A percentile compares a stretch with the other conserved stretches of the same genome.
phyloP scores from a whole-genome alignment of 2,797 vertebrate species.

The Acestrorhynchus altus region DNA sequence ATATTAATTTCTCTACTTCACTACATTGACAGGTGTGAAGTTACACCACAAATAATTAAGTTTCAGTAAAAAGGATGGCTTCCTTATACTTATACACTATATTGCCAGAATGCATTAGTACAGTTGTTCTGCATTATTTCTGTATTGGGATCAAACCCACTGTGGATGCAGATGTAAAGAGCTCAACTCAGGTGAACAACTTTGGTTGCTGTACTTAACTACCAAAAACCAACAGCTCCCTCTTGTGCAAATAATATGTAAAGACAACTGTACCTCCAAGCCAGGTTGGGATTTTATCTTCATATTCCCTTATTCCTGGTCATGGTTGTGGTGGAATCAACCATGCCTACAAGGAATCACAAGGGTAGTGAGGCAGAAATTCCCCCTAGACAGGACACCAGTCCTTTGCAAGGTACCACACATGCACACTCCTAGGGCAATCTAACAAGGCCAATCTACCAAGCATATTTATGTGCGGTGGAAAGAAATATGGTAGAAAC shows the following conservation, averaged over 20 bases:
- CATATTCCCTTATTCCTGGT: too few species aligned
- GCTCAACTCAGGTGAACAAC: neutral
- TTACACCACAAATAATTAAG: neutral
- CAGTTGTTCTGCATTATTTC: neutral
- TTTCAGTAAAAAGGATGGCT: neutral
- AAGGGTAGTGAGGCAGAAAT: too few species aligned
- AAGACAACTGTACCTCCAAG: conserved; percentile 1
- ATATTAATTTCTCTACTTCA: neutral
- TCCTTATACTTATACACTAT: neutral
- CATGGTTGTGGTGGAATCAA: too few species aligned
- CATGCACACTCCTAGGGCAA: too few species aligned
- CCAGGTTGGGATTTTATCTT: too few species aligned
- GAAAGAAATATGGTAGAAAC: too few species aligned
- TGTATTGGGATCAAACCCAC: neutral
- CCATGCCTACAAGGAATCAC: too few species aligned
- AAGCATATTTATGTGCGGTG: too few species aligned
- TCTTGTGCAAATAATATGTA: conserved; percentile 42
- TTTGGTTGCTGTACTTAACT: neutral
- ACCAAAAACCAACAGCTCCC: conserved; percentile 39
- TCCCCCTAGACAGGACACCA: too few species aligned
- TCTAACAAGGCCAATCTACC: too few species aligned
- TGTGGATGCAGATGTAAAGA: neutral
- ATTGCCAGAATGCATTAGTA: neutral
- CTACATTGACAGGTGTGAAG: too few species aligned
- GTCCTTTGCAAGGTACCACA: too few species aligned